Evolutionary conservation across 2,888 invertebrate genomes (phyloP), one percentile per base, ranked within the genome.

Genomic region (Chromoteleia sp.): DNA sequence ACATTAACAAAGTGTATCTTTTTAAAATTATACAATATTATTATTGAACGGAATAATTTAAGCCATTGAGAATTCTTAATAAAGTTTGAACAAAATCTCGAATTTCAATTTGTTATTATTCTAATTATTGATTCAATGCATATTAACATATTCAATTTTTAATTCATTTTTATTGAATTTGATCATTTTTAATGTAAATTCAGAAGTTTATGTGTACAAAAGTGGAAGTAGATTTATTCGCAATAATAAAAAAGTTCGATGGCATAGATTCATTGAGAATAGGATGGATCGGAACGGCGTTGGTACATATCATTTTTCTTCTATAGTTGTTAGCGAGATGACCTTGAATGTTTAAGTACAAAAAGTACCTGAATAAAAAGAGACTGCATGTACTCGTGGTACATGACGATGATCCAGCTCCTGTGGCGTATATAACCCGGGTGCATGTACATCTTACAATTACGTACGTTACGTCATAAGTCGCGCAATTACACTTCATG

Each of bases 381-480:
- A 73, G 73, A 71, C 52, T 82, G 82, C 80, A 85, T n/a, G n/a
- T 86, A 85, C 86, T 82, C 85, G 71, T 83, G 81, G 86, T 87
- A 86, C 86, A 80, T 85, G 74, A 81, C 74, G 77, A 68, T 73
- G 73, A 70, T 84, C 59, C 83, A 86, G 84, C 89, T 89, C 90
- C 86, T 89, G 79, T 86, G 80, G 84, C 86, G 87, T 87, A 90
- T 91, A 88, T 88, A 88, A 85, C 82, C 90, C 91, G 88, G 88
- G 84, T 88, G 85, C 84, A 86, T 87, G 90, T 89, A 90, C 90
- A 87, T 85, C 86, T 86, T 87, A 91, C 90, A 91, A 91, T 91
- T 91, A 90, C 90, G 89, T 86, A 86, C 87, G 88, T 90, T 89
- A 89, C 89, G 87, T 90, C 88, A 89, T 86, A 86, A 85, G 86